Evolutionary conservation across 2,113 vertebrate species (phyloP), one percentile per base, ranked within the genome.

Genomic region (Pontoporia blainvillei): DNA sequence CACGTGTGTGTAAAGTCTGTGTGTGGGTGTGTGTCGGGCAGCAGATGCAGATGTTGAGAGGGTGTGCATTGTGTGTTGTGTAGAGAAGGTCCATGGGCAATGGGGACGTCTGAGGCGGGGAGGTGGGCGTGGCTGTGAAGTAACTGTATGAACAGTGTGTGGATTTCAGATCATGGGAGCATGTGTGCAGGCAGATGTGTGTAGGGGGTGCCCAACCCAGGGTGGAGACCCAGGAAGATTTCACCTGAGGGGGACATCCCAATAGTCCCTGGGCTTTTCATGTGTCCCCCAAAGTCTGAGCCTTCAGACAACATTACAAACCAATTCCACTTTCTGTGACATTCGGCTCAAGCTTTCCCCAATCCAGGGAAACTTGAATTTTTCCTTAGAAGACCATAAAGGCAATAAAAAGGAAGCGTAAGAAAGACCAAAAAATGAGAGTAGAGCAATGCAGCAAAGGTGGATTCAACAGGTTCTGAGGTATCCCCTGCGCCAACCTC

Each of bases 341-440:
- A 41, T 62, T 21, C 46, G 83, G n/a, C 39, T 82, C 41, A 59
- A 27, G 5, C 44, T 82, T 93, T 62, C 78, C 49, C 62, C 54
- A 71, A 49, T 34, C 59, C 18, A 89, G 83, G 39, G 34, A 90
- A 94, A 71, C 0, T 29, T 66, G 78, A 49, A 64, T 44, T 88
- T 90, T 86, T 93, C 64, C 81, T 86, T 52, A 84, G 14, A 84
- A 86, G 73, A 90, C 34, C 46, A 52, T n/a, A 79, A 96, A 86
- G 25, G 36, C 39, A 64, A 69, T 61, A 31, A 73, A 91, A 90
- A 49, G 44, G 23, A 93, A 73, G 9, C 46, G 66, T 34, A 29
- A 82, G 31, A 34, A 69, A 94, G 83, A n/a, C n/a, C 3, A 8
- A 36, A 92, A 87, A 49, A 44, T 1, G 11, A 69, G 46, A 54